Conservation (phyloP, 2,888 invertebrate genomes). For the Phaonia tiefii region DNA sequence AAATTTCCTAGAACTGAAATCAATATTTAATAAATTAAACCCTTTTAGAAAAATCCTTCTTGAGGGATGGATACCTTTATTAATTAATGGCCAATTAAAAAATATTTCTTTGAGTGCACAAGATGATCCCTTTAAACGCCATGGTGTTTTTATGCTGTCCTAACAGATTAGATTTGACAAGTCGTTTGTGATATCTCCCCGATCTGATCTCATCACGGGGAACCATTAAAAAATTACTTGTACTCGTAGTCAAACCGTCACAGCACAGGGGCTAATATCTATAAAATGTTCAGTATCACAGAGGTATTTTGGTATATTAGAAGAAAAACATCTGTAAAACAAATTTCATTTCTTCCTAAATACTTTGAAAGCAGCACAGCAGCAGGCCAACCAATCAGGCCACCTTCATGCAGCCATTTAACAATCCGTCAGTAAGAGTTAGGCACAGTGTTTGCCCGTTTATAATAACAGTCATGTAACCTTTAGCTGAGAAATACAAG, state of each 20-base stretch:
- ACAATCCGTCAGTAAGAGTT: neutral
- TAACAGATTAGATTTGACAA: conserved; percentile 18
- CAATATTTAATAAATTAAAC: conserved; percentile 61
- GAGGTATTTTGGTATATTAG: conserved; percentile 48
- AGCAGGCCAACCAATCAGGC: conserved; percentile 58
- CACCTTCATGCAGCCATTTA: neutral
- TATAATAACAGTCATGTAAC: no score
- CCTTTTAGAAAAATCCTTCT: conserved; percentile 41
- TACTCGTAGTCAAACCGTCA: neutral
- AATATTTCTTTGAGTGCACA: conserved; percentile 37
- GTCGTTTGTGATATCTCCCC: conserved; percentile 13
- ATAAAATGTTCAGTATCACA: conserved; percentile 45
- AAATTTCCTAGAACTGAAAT: conserved; percentile 45
- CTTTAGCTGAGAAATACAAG: neutral
- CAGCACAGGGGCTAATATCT: conserved; percentile 30
- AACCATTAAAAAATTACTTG: conserved; percentile 47
- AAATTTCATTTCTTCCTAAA: conserved; percentile 74
- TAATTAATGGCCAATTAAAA: conserved; percentile 65
- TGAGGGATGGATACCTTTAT: conserved; percentile 32
- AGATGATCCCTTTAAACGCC: conserved; percentile 38
- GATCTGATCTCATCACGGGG: conserved; percentile 27
- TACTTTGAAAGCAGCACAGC: conserved; percentile 70
- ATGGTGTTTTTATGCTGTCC: neutral
- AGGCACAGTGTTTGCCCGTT: neutral
- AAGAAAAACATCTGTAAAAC: conserved; percentile 75